Percentiles rank a stretch among this genome's conserved stretches.
Evolutionary conservation across 1,140 invertebrate genomes (phyloP).

Genomic region (Asobara japonica): DNA sequence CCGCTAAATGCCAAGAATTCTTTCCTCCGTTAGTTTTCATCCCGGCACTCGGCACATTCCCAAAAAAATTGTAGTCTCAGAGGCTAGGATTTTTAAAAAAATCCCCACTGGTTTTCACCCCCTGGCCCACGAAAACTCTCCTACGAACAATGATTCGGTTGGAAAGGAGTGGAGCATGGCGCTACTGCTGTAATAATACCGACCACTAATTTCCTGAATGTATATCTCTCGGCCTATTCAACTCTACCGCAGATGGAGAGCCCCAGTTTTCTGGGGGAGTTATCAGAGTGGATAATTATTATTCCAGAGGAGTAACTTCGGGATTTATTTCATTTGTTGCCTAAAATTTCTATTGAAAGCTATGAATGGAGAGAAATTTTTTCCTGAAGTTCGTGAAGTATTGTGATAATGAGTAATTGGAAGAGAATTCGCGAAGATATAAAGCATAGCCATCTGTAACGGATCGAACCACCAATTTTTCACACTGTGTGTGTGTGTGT

Average conservation of each 20-base stretch:
- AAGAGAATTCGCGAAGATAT: too few species aligned
- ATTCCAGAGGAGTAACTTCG: not conserved
- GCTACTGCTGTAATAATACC: constrained; percentile 21
- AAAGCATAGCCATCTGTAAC: too few species aligned
- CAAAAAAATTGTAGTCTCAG: too few species aligned
- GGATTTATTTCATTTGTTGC: not conserved
- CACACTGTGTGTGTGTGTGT: too few species aligned
- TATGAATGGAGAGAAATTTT: not conserved
- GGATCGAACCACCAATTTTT: too few species aligned
- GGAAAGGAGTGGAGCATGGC: not conserved
- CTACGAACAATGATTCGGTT: not conserved
- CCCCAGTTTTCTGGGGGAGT: not conserved
- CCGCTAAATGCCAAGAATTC: too few species aligned
- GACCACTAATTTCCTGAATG: constrained; percentile 34
- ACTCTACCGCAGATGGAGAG: not conserved
- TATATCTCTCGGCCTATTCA: constrained; percentile 15
- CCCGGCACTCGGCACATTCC: too few species aligned
- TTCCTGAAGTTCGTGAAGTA: not conserved
- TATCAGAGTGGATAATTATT: not conserved
- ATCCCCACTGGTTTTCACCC: not conserved
- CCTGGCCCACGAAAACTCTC: constrained; percentile 8
- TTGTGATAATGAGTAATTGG: too few species aligned
- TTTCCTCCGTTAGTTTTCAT: too few species aligned
- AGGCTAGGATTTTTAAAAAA: too few species aligned
- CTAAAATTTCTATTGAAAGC: not conserved